Conservation (phyloP, 2,888 invertebrate species). For the Papilio elwesi region DNA sequence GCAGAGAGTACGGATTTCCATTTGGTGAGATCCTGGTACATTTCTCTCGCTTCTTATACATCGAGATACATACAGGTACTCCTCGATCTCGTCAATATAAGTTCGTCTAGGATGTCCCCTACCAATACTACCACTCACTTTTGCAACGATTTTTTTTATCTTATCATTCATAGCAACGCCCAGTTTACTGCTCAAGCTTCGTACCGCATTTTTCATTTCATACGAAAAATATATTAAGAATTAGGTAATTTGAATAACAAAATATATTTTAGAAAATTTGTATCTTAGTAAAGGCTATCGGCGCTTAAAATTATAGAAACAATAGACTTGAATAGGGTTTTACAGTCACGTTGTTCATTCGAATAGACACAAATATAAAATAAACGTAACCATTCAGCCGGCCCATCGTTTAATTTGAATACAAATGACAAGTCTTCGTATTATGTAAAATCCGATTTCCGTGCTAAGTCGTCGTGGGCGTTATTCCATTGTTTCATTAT, state of each 20-base stretch:
- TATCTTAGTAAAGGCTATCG: background rate
- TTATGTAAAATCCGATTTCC: slow-evolving; percentile 38
- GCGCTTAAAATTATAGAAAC: background rate
- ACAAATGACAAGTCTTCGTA: slow-evolving; percentile 24
- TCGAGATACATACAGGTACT: too few species aligned
- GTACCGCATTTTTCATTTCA: too few species aligned
- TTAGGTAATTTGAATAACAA: background rate
- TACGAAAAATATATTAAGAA: too few species aligned
- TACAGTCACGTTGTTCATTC: background rate
- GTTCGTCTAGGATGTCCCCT: too few species aligned
- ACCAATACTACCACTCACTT: too few species aligned
- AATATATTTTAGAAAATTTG: background rate
- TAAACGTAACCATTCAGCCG: background rate
- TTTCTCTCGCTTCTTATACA: too few species aligned
- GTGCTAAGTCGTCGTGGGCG: slow-evolving; percentile 32
- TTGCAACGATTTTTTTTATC: too few species aligned
- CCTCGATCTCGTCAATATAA: too few species aligned
- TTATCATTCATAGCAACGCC: too few species aligned
- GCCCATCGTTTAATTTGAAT: slow-evolving; percentile 26
- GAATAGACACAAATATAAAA: background rate
- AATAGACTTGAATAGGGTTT: background rate
- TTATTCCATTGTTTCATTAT: slow-evolving; percentile 33
- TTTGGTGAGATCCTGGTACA: too few species aligned
- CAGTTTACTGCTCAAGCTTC: too few species aligned
- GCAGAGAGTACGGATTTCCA: too few species aligned